Percentiles rank a stretch among this genome's conserved stretches.
phyloP scores from a whole-genome alignment of 2,113 vertebrate species.

The Gallinago undulata region DNA sequence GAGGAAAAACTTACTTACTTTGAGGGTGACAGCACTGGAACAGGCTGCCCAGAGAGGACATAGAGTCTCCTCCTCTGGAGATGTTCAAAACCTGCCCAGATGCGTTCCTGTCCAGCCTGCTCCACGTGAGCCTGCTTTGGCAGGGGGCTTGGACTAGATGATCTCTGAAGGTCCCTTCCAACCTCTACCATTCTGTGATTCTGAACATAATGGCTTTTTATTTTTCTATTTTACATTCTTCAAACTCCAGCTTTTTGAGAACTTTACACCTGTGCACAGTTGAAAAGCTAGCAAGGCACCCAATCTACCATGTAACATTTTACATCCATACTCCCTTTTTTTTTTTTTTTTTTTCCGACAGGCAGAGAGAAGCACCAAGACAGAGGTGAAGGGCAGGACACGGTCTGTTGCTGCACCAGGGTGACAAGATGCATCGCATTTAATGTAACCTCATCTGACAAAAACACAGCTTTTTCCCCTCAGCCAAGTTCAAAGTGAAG shows the following conservation, averaged over 20 bases:
- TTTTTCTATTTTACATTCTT: neutral
- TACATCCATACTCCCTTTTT: rapidly evolving
- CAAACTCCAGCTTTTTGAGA: neutral
- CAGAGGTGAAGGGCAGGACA: neutral
- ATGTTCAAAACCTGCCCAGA: neutral
- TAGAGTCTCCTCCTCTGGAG: neutral
- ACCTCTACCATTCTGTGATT: neutral
- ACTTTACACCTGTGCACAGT: neutral
- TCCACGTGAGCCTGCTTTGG: neutral
- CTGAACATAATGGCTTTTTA: neutral
- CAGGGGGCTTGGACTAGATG: neutral
- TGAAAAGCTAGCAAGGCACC: no score
- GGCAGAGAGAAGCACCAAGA: neutral
- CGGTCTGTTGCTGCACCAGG: rapidly evolving
- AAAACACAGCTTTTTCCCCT: neutral
- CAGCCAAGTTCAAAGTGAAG: neutral
- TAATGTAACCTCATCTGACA: neutral
- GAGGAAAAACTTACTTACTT: neutral
- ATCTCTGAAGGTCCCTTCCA: neutral
- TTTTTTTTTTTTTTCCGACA: neutral
- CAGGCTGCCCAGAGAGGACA: neutral
- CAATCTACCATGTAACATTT: neutral
- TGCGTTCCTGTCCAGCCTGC: neutral
- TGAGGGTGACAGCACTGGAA: neutral
- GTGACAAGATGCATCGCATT: neutral